Base-by-base conservation (phyloP, 2,888 invertebrate genomes). In the Campoplex nolae region DNA sequence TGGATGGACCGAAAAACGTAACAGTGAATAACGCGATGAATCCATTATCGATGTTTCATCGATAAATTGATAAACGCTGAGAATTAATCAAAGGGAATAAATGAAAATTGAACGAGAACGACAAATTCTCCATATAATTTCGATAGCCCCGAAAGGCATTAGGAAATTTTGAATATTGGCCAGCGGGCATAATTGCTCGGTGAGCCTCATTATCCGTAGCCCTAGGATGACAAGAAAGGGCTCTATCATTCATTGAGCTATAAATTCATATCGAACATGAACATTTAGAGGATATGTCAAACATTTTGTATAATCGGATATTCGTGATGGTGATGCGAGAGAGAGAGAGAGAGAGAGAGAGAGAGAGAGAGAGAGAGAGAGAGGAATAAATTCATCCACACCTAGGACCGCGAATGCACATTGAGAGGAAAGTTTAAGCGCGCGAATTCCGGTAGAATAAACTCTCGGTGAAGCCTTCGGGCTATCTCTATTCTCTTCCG, bases 401-500 rank as follows among this genome's bases (percentile, higher is more conserved):
- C 2, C 13, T 28, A 16, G 6, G 32, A 58, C 2, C 8, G 1
- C 11, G 58, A 58, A 13, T 51, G 28, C 28, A 32, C 13, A 51
- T 48, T n/a, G 13, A 35, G 35, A 56, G 32, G n/a, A 35, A 79
- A 79, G 58, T 79, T 79, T 58, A 35, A 77, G 16, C 58, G 32
- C 28, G 56, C 28, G 56, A 7, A 79, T 79, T 71, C 79, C 70
- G 45, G 56, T 13, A 28, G 56, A 23, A 42, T 13, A 42, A 71
- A 58, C 38, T 48, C 79, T n/a, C 76, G n/a, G 65, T 38, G 38
- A 68, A 77, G 77, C 56, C 67, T 82, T 67, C 82, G 65, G 73
- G 67, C 9, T 71, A 71, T 79, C 82, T 81, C 81, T 6, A 42
- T 76, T 81, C 85, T 79, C 58, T 79, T 79, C 45, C 70, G 70